Base-by-base conservation (phyloP, 2,113 vertebrate species). In the Heteronetta atricapilla region DNA sequence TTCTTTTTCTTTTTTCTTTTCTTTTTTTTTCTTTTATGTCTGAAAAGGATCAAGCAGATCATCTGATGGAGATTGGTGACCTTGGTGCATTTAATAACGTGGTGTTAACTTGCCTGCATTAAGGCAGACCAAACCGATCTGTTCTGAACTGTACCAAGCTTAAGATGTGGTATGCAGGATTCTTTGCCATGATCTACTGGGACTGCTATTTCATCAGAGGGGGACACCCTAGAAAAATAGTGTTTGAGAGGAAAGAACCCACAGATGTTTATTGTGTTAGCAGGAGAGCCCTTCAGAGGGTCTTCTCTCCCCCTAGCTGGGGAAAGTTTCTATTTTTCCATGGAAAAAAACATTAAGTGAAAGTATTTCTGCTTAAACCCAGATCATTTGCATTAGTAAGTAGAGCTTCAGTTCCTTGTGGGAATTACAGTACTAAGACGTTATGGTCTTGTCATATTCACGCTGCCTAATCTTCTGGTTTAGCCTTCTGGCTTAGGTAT, bases 201-300 rank as follows among this genome's bases (percentile, higher is more conserved):
- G 93, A 91, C 88, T 88, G 89, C 83, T 94, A 88, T 94, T 92
- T 92, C 91, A 86, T 86, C 86, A 92, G 86, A 94, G 90, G 84
- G 38, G 16, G 48, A 94, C 34, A 82, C 73, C 68, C 80, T 88
- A 83, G 89, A 91, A 94, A 89, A 90, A 69, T 33, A 86, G 42
- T n/a, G 19, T 84, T 88, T 80, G 70, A 73, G 92, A 90, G 76
- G 93, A 91, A 78, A 91, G 66, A 93, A 83, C 88, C 89, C 87
- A 56, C 90, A 94, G 73, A 88, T 95, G 64, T 95, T 96, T 95
- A 83, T 88, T 94, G 85, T 83, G 86, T 94, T 97, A 94, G 93
- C 63, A 70, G 80, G 69, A 93, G 73, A 91, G 48, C 73, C 92
- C 76, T 93, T 93, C 86, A 78, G 80, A 95, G 69, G 76, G 86